These are phyloP conservation scores for Gavialis gangeticus DNA, from an alignment of 2,113 vertebrate species.

Conservation along the genomic window DNA sequence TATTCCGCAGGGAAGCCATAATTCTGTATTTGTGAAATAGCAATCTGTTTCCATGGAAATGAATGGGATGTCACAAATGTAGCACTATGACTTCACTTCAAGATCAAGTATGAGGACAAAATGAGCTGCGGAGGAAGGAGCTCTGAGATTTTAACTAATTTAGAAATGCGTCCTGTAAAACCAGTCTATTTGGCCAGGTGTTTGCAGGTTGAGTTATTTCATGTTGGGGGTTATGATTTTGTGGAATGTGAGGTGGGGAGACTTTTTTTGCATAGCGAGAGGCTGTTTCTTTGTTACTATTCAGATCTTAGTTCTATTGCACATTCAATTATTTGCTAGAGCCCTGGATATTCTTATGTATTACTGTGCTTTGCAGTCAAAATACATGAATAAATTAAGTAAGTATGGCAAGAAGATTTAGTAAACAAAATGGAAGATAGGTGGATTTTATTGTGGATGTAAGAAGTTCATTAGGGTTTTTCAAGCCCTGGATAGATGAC, in stretches of 20 bases:
- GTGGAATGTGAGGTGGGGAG: not conserved
- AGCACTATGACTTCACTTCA: conserved; percentile 38
- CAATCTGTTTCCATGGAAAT: conserved; percentile 70
- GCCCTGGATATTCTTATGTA: not conserved
- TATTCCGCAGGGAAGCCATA: conserved; percentile 30
- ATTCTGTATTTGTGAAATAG: not conserved
- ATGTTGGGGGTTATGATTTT: not conserved
- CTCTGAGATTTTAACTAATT: not conserved
- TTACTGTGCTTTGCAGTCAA: not conserved
- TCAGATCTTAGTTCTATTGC: not conserved
- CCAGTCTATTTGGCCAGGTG: not conserved
- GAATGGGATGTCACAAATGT: conserved; percentile 47
- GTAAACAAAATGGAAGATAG: not conserved
- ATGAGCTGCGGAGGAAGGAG: not conserved
- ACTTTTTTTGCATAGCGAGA: not conserved
- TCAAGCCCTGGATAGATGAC: no score
- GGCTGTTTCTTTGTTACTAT: not conserved
- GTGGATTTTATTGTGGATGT: not conserved
- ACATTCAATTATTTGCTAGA: not conserved
- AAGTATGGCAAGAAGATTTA: not conserved
- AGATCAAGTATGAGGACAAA: not conserved
- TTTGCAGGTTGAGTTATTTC: not conserved
- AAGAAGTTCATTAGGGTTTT: no score
- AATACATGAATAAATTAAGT: not conserved
- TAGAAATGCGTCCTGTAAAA: not conserved